phyloP scores from a whole-genome alignment of 2,113 vertebrate genomes.

The Haplochromis burtoni region DNA sequence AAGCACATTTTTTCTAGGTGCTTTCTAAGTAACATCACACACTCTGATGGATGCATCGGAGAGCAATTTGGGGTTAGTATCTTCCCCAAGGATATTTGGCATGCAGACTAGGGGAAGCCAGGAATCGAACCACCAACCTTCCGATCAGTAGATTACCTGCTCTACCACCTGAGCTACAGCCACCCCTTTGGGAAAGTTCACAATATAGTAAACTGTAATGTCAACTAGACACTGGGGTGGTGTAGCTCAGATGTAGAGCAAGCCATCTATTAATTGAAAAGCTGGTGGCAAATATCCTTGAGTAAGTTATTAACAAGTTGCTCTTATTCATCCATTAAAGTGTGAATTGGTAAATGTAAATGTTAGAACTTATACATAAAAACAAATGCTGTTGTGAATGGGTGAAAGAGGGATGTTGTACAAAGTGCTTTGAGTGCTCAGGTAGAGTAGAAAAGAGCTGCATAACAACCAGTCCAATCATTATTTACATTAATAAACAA shows the following conservation, averaged over 20 bases:
- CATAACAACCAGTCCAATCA: background rate
- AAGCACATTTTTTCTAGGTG: background rate
- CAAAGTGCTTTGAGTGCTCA: background rate
- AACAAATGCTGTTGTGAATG: background rate
- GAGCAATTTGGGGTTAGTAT: background rate
- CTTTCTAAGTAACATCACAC: background rate
- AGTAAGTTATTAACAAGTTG: background rate
- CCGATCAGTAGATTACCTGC: background rate
- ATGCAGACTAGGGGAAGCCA: fast-evolving
- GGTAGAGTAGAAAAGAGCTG: background rate
- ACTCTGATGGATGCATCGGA: fast-evolving
- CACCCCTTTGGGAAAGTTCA: background rate
- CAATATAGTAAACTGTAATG: background rate
- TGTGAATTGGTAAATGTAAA: background rate
- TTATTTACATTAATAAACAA: background rate
- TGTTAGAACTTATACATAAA: background rate
- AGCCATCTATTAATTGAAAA: background rate
- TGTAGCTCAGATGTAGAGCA: background rate
- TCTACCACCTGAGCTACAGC: background rate
- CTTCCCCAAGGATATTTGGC: background rate
- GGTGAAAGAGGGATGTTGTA: background rate
- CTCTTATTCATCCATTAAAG: background rate
- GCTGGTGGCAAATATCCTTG: background rate
- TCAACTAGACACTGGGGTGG: background rate
- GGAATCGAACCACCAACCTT: background rate